Evolutionary conservation across 1,140 invertebrate genomes (phyloP), one percentile per base, ranked within the genome.

Genomic region (Hycleus cichorii): DNA sequence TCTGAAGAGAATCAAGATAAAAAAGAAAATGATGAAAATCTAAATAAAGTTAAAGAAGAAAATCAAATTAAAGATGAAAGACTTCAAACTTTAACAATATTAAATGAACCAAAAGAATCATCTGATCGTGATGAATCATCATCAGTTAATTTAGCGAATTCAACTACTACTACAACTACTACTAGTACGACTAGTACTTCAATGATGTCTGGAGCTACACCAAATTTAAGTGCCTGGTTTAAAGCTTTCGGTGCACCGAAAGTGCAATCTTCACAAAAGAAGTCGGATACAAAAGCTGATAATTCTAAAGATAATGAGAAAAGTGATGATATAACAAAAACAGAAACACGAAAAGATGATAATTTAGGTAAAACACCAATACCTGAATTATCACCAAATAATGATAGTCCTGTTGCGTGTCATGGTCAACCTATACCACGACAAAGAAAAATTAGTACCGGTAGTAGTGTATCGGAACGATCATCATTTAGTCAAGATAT

Each of bases 171-270:
- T 2, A 7, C 32, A 32, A 32, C 32, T 4, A 32, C 32, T 5
- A 32, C 32, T 5, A 32, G 4, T 5, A 32, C 32, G 7, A 32
- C 32, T 5, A 32, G 4, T 5, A 32, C 32, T 4, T 32, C 32
- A 32, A 60, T 32, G 58, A 61, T 47, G 52, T 56, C 27, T 45
- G 65, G 66, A 50, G 84, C 87, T 11, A 91, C 89, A 48, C 90
- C 91, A 0, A 91, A 93, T 76, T 77, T 91, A 43, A 91, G 88
- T 72, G 91, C 89, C 9, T 93, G 90, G 91, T 89, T 93, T 50
- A 92, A 92, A 75, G 90, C 90, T 0, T 93, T 93, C 72, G 90
- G 91, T 42, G 86, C 85, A 0, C 90, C 90, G 4, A 91, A 85
- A 65, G 63, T 73, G 18, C 69, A 63, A 40, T 57, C 66, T 4